Base-by-base conservation (phyloP, 2,797 vertebrate genomes). In the Cheirogaleus major region DNA sequence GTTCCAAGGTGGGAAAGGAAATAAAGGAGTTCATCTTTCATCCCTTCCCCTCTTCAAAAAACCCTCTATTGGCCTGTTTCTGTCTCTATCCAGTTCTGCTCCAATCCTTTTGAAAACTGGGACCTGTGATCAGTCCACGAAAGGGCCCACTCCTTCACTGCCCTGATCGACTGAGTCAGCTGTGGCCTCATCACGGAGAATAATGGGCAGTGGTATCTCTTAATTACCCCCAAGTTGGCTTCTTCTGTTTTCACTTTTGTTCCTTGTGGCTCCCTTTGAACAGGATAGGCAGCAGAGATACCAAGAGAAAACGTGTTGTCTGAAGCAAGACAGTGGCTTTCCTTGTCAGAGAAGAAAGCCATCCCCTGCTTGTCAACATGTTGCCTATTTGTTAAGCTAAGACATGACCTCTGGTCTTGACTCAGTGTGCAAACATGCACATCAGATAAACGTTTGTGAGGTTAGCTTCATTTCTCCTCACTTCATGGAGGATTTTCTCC, bases 191-290 rank as follows among this genome's bases (percentile, higher is more conserved):
- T 63, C 8, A 5, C 7, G n/a, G 32, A 80, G 86, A 93, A 82
- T 92, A 94, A 94, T 8, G 4, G 79, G 80, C 69, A 75, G 50
- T 78, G 92, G 80, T 96, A 72, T 59, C 79, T 93, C 92, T 96
- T 95, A 91, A 91, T 95, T 89, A 94, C 57, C 79, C 59, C 52
- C 43, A 45, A 88, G 76, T 3, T 69, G 72, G 45, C 57, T 22
- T 27, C 61, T 65, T 20, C 45, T 79, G n/a, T 76, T 80, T 80
- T 95, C 48, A 4, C 41, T 57, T 78, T 90, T 55, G 55, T 73
- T 89, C 45, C 65, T 91, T 9, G 2, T 25, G 69, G 89, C 75
- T 95, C 59, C 75, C 70, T 92, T 52, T 89, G 95, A 82, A 90
- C 67, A 85, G 23, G 23, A 45, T 52, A 86, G 55, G 63, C 86